phyloP scores from a whole-genome alignment of 1,140 invertebrate genomes.

The Aleiodes sp. region DNA sequence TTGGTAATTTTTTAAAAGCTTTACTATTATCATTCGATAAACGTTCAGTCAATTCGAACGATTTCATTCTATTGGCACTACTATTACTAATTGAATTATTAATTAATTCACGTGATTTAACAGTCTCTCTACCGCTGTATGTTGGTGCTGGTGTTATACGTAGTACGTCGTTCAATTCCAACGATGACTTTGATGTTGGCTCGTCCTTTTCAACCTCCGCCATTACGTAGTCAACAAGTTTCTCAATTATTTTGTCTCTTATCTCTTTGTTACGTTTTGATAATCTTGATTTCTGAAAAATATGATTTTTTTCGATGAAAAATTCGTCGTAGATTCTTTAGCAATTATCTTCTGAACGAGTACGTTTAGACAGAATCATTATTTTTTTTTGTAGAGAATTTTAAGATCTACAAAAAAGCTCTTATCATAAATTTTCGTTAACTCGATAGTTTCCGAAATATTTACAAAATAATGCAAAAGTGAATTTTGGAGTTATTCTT shows the following conservation, averaged over 20 bases:
- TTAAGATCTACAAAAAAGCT: too few relatives aligned
- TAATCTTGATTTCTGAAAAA: neutral
- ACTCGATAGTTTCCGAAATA: too few relatives aligned
- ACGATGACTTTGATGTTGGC: conserved; percentile 8
- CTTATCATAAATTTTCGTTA: too few relatives aligned
- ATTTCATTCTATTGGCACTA: conserved; percentile 36
- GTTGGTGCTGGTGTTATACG: conserved; percentile 50
- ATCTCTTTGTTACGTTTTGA: neutral
- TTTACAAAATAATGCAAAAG: too few relatives aligned
- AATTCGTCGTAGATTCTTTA: too few relatives aligned
- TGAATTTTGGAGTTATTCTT: too few relatives aligned
- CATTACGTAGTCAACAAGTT: neutral
- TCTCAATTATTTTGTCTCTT: conserved; percentile 7
- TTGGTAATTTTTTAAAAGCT: conserved; percentile 7
- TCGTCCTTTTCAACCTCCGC: neutral
- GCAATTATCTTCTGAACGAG: too few relatives aligned
- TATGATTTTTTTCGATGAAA: neutral
- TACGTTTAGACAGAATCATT: too few relatives aligned
- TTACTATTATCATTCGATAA: neutral
- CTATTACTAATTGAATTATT: conserved; percentile 28
- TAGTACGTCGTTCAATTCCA: conserved; percentile 48
- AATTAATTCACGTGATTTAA: conserved; percentile 32
- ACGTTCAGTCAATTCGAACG: conserved; percentile 34
- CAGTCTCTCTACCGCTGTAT: conserved; percentile 41
- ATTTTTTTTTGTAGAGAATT: too few relatives aligned